Percentiles rank a stretch among this genome's conserved stretches.
These are phyloP conservation scores for Dreissena rostriformis DNA, from an alignment of 1,140 invertebrate species.

Conservation along the genomic window DNA sequence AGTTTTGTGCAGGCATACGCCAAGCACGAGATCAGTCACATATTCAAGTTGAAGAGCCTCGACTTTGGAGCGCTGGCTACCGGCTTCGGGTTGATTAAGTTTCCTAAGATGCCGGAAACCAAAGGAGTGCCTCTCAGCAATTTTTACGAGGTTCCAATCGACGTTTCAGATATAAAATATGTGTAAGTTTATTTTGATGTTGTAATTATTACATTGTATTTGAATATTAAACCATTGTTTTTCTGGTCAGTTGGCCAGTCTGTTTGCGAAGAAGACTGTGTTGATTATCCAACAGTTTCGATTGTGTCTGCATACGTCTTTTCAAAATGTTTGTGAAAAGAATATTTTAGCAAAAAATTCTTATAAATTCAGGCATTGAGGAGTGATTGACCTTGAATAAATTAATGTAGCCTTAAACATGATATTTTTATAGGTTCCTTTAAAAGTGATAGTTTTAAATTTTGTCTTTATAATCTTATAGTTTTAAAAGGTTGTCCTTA, in stretches of 20 bases:
- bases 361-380: too few species aligned
- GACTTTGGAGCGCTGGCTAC: constrained; percentile 92
- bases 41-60: constrained; percentile 94
- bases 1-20: constrained; percentile 96
- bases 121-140: constrained; percentile 84
- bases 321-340: not conserved
- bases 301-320: not conserved
- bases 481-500: too few species aligned
- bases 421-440: too few species aligned
- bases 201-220: not conserved
- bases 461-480: too few species aligned
- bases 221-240: not conserved
- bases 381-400: too few species aligned
- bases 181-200: constrained; percentile 80
- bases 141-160: constrained; percentile 87
- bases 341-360: too few species aligned
- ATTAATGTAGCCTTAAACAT: too few species aligned
- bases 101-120: constrained; percentile 98
- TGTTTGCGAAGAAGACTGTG: not conserved
- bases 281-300: not conserved
- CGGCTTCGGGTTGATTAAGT: constrained; percentile 93
- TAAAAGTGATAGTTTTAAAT: too few species aligned
- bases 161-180: constrained; percentile 91
- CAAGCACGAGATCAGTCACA: constrained; percentile 97
- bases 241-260: not conserved